These are phyloP conservation scores for Oedothorax gibbosus DNA, from an alignment of 1,140 invertebrate genomes.

Conservation along the genomic window DNA sequence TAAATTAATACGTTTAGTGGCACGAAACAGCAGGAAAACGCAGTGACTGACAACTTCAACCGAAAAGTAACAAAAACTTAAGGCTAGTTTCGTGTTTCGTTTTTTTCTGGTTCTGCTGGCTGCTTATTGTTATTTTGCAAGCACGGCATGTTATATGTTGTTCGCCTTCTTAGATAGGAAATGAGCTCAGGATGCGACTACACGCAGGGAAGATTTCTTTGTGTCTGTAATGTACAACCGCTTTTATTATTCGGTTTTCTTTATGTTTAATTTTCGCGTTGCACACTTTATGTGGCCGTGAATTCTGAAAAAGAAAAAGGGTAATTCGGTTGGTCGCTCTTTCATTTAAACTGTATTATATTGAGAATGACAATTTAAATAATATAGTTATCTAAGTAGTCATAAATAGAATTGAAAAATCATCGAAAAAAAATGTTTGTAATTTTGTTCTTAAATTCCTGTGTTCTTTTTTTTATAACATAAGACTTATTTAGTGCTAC, in stretches of 20 bases:
- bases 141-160: constrained; percentile 18
- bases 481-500: too few species aligned
- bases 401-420: too few species aligned
- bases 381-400: too few species aligned
- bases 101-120: constrained; percentile 4
- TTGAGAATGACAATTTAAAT: too few species aligned
- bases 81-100: constrained; percentile 5
- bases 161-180: constrained; percentile 6
- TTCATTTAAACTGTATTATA: too few species aligned
- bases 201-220: constrained; percentile 30
- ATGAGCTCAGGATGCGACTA: not conserved
- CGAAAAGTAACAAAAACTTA: constrained; percentile 50
- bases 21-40: constrained; percentile 26
- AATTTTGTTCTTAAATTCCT: too few species aligned
- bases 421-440: too few species aligned
- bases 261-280: too few species aligned
- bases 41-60: constrained; percentile 52
- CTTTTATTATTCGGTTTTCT: not conserved
- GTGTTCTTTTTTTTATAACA: too few species aligned
- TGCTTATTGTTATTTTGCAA: constrained; percentile 50
- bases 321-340: too few species aligned
- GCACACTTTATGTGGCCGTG: too few species aligned
- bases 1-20: constrained; percentile 54
- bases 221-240: constrained; percentile 18
- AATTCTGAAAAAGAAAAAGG: too few species aligned